These are phyloP conservation scores for Labia minor DNA, from an alignment of 2,888 invertebrate genomes.

Conservation along the genomic window DNA sequence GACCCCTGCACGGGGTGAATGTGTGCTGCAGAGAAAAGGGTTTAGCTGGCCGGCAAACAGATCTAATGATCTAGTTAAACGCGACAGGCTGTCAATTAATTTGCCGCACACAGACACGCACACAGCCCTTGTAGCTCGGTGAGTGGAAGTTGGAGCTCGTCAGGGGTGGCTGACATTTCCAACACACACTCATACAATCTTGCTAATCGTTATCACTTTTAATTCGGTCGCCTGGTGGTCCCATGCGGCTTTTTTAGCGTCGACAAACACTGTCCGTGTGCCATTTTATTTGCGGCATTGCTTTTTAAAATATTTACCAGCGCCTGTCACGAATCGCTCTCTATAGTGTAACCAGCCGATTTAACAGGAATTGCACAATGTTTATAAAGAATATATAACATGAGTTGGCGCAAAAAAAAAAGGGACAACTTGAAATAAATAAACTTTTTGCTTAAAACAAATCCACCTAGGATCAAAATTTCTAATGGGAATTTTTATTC, in stretches of 20 bases:
- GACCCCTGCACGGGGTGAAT: background rate
- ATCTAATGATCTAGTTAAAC: conserved; percentile 32
- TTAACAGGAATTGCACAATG: background rate
- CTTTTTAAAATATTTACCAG: conserved; percentile 13
- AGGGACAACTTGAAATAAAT: too few species aligned
- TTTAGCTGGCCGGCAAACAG: conserved; percentile 25
- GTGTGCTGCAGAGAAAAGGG: conserved; percentile 18
- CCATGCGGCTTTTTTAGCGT: background rate
- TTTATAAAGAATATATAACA: background rate
- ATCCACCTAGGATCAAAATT: too few species aligned
- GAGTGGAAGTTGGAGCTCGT: background rate
- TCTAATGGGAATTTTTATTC: too few species aligned
- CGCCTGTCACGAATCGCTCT: conserved; percentile 1
- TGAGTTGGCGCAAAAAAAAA: too few species aligned
- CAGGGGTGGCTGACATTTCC: background rate
- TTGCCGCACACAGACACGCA: conserved; percentile 30
- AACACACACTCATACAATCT: background rate
- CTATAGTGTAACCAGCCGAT: background rate
- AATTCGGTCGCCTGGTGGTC: background rate
- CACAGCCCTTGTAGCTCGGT: background rate
- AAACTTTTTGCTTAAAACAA: too few species aligned
- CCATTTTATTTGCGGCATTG: conserved; percentile 4
- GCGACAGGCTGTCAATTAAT: conserved; percentile 32
- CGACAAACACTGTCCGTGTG: background rate
- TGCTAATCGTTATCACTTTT: background rate